phyloP scores from a whole-genome alignment of 2,113 vertebrate species.

The Tenrec ecaudatus region DNA sequence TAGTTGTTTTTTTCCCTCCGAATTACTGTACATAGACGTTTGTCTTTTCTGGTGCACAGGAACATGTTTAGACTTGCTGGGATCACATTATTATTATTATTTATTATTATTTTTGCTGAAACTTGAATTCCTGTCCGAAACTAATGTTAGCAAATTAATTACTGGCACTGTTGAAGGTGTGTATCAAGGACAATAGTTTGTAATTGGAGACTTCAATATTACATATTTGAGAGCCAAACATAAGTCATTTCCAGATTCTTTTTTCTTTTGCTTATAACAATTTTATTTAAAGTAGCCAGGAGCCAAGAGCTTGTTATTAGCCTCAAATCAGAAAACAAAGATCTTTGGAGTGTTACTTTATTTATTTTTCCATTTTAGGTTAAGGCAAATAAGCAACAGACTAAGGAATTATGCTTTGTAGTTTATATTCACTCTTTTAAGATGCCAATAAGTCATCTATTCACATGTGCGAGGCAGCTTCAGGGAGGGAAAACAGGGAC shows the following conservation, averaged over 20 bases:
- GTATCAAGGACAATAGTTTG: constrained; percentile 59
- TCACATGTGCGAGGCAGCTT: not conserved
- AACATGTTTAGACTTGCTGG: constrained; percentile 1
- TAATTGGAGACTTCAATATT: constrained; percentile 58
- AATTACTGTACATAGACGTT: not conserved
- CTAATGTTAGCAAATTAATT: constrained; percentile 37
- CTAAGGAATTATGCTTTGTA: constrained; percentile 73
- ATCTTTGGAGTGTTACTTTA: constrained; percentile 38
- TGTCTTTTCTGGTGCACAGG: not conserved
- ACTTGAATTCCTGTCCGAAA: too few relatives aligned
- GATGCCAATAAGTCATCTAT: not conserved
- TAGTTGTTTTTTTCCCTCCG: not conserved
- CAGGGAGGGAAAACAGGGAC: not conserved
- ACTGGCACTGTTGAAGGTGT: constrained; percentile 9
- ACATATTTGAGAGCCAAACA: constrained; percentile 52
- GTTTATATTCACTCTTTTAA: constrained; percentile 37
- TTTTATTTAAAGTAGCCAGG: constrained; percentile 69
- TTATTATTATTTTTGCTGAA: too few relatives aligned
- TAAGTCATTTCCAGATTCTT: constrained; percentile 24
- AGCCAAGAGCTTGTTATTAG: constrained; percentile 49
- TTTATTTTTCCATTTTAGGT: constrained; percentile 70
- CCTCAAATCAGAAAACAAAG: constrained; percentile 57
- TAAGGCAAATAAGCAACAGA: constrained; percentile 10
- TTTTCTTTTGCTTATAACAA: constrained; percentile 47
- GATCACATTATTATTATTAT: not conserved